Conservation (phyloP, 2,113 vertebrate genomes). For the Nesogale talazaci region DNA sequence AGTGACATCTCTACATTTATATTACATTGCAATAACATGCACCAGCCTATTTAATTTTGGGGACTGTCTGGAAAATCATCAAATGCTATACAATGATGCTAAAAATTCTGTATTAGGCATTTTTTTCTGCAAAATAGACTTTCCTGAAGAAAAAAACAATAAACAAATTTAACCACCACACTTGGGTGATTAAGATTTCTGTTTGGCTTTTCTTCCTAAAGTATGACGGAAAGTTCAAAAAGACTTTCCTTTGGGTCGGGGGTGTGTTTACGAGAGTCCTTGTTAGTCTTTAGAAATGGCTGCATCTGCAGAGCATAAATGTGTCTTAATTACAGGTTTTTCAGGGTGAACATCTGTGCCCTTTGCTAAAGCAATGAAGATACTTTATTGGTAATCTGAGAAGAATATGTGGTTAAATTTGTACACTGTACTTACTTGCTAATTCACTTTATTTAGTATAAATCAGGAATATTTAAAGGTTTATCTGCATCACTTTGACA, state of each 20-base stretch:
- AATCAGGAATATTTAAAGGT: constrained; percentile 70
- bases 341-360: constrained; percentile 81
- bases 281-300: constrained; percentile 62
- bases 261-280: constrained; percentile 62
- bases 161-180: background rate
- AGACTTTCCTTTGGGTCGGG: constrained; percentile 26
- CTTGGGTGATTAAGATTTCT: background rate
- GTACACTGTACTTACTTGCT: constrained; percentile 63
- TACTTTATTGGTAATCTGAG: constrained; percentile 68
- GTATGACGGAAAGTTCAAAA: constrained; percentile 54
- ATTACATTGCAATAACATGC: background rate
- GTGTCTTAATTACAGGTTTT: constrained; percentile 79
- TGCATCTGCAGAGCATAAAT: constrained; percentile 71
- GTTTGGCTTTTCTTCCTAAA: constrained; percentile 50
- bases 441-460: constrained; percentile 75
- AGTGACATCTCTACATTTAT: background rate
- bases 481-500: constrained; percentile 53
- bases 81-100: constrained; percentile 28
- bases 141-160: background rate
- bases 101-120: background rate
- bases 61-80: background rate
- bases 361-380: constrained; percentile 70
- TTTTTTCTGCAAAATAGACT: background rate
- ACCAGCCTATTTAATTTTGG: background rate
- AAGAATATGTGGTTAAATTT: constrained; percentile 71